Conservation (phyloP, 2,888 invertebrate species). For the Halictus quadricinctus region DNA sequence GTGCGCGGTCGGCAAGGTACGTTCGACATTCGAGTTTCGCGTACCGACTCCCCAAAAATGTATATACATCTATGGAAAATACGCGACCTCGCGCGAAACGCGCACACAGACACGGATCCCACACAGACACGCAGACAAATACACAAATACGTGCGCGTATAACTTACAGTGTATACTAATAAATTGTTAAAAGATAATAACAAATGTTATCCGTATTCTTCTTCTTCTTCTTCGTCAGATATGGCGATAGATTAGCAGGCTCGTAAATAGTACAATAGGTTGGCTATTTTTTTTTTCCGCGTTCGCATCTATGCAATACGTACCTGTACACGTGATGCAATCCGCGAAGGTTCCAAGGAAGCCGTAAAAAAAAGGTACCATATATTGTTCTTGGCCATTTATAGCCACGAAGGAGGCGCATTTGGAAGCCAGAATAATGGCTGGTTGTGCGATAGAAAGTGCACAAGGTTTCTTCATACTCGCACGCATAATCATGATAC, state of each 20-base stretch:
- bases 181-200: constrained; percentile 41
- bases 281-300: not conserved
- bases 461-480: constrained; percentile 24
- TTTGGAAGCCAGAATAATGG: constrained; percentile 53
- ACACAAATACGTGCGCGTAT: constrained; percentile 12
- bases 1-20: constrained; percentile 29
- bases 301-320: not conserved
- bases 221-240: not conserved
- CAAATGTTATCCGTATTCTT: not conserved
- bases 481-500: constrained; percentile 10
- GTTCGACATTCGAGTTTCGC: constrained; percentile 24
- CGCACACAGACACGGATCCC: not conserved
- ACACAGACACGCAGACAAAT: not conserved
- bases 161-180: constrained; percentile 41
- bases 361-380: constrained; percentile 34
- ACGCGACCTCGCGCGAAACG: not conserved
- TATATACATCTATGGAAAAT: constrained; percentile 28
- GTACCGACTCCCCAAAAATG: constrained; percentile 24
- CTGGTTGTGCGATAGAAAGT: constrained; percentile 21
- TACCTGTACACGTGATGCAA: not conserved
- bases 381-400: constrained; percentile 9
- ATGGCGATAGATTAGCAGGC: not conserved
- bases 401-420: constrained; percentile 15
- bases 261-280: not conserved
- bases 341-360: constrained; percentile 24